phyloP scores from a whole-genome alignment of 2,113 vertebrate species.

The Bagarius yarrelli region DNA sequence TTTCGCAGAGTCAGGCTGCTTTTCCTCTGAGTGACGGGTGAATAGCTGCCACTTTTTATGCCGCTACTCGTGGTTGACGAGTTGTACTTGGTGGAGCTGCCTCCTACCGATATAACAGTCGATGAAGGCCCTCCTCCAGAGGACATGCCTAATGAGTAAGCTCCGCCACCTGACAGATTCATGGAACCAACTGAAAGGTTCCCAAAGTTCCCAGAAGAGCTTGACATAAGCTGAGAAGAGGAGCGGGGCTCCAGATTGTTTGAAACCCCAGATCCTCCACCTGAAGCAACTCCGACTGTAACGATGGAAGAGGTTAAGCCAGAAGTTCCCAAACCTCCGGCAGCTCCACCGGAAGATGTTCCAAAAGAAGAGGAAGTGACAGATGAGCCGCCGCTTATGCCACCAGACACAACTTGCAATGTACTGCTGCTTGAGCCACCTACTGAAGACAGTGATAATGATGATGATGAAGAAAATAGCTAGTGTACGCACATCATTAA shows the following conservation, averaged over 20 bases:
- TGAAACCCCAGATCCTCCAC: neutral
- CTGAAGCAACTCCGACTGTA: slow-evolving; percentile 7
- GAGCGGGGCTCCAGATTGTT: slow-evolving; percentile 12
- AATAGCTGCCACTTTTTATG: slow-evolving; percentile 41
- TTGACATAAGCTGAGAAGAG: slow-evolving; percentile 26
- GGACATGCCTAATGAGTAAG: neutral
- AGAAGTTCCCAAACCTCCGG: slow-evolving; percentile 28
- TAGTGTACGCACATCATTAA: too few relatives aligned
- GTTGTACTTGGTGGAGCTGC: slow-evolving; percentile 38
- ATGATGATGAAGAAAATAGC: too few relatives aligned
- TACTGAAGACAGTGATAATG: slow-evolving; percentile 30
- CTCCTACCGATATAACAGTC: neutral
- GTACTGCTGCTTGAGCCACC: slow-evolving; percentile 36
- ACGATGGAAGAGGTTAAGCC: slow-evolving; percentile 10
- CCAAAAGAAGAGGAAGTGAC: slow-evolving; percentile 13
- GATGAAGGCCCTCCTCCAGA: slow-evolving; percentile 23
- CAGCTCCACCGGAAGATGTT: neutral
- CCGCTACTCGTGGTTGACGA: slow-evolving; percentile 22
- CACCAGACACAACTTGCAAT: slow-evolving; percentile 3
- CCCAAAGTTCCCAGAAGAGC: slow-evolving; percentile 2
- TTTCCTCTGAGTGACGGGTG: slow-evolving; percentile 40
- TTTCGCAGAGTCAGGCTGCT: slow-evolving; percentile 35
- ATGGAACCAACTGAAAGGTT: slow-evolving; percentile 1
- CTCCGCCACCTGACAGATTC: slow-evolving; percentile 41
- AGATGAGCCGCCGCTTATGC: neutral